Conservation (phyloP, 2,113 vertebrate genomes). For the Phaethon lepturus region DNA sequence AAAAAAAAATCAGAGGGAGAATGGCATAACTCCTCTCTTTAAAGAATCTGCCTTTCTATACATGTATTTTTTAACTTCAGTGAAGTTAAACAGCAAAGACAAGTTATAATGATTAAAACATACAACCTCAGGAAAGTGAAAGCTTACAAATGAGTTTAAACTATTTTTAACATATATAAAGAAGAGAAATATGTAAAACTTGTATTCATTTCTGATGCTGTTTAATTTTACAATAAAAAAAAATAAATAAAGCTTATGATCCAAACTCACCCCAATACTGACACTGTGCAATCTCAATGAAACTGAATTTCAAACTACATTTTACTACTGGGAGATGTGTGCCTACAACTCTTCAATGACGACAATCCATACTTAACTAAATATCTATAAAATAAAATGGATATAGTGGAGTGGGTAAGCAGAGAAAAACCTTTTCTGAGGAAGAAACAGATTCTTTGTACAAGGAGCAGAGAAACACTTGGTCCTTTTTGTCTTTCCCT, state of each 20-base stretch:
- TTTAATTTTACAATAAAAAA: not conserved
- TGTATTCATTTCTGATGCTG: not conserved
- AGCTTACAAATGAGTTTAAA: not conserved
- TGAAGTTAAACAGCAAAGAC: not conserved
- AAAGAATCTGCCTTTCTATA: not conserved
- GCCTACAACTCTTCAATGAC: not conserved
- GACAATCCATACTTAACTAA: not conserved
- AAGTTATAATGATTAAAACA: not conserved
- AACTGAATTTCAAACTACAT: not conserved
- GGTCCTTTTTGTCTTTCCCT: not conserved
- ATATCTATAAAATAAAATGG: not conserved
- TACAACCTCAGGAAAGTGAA: not conserved
- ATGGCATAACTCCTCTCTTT: not conserved
- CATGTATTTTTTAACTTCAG: not conserved
- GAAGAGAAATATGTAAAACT: not conserved
- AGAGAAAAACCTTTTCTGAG: not conserved
- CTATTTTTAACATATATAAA: not conserved
- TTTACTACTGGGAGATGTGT: not conserved
- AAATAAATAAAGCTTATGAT: not conserved
- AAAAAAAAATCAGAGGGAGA: not conserved
- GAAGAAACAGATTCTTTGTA: not conserved
- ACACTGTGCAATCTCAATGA: not conserved
- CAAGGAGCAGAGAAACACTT: not conserved
- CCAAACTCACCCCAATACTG: not conserved
- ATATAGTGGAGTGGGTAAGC: not conserved